phyloP scores from a whole-genome alignment of 2,888 invertebrate genomes.

The Rotaria socialis region DNA sequence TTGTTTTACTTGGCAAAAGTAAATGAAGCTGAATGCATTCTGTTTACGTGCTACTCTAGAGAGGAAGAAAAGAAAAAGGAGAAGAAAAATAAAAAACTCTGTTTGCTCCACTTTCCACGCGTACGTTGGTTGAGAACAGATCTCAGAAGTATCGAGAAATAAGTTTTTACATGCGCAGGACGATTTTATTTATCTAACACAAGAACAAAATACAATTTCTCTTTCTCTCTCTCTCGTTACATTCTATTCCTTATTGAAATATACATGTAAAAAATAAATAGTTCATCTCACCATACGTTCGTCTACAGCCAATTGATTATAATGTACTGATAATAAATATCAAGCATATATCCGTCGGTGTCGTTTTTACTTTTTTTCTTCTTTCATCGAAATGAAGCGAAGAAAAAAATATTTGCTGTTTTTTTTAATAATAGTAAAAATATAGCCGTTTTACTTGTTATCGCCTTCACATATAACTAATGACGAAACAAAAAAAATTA shows the following conservation, averaged over 20 bases:
- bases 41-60: background rate
- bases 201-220: background rate
- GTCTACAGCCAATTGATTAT: background rate
- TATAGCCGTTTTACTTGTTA: background rate
- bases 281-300: background rate
- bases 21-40: background rate
- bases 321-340: background rate
- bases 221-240: background rate
- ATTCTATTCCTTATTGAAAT: background rate
- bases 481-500: background rate
- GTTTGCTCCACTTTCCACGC: background rate
- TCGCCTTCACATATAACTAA: background rate
- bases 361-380: background rate
- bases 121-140: background rate
- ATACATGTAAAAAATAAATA: background rate
- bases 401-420: background rate
- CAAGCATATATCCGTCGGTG: background rate
- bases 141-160: background rate
- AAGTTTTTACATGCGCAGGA: background rate
- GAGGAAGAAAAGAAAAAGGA: background rate
- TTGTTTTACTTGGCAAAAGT: background rate
- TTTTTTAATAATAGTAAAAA: background rate
- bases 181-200: background rate
- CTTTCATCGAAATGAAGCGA: background rate
- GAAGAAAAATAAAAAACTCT: background rate